Conservation (phyloP, 2,888 invertebrate species). For the Nymphalis c-album region DNA sequence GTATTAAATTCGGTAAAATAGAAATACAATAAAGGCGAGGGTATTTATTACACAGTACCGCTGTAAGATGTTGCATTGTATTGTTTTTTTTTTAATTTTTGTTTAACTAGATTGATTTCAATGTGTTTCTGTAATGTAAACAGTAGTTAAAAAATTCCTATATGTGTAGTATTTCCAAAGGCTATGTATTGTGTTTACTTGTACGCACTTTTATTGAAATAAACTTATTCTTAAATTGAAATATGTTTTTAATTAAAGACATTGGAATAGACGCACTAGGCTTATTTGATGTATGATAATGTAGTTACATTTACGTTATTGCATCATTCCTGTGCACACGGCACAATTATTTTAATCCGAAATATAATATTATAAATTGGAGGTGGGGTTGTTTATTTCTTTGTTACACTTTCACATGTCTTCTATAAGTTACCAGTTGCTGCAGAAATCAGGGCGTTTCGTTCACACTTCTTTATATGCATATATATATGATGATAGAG, state of each 20-base stretch:
- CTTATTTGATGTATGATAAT: too few species aligned
- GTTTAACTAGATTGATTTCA: neutral
- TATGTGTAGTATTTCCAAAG: slow-evolving; percentile 8
- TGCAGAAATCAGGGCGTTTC: too few species aligned
- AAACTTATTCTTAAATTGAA: slow-evolving; percentile 30
- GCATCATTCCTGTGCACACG: too few species aligned
- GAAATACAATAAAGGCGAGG: slow-evolving; percentile 4
- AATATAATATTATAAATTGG: too few species aligned
- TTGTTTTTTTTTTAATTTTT: neutral
- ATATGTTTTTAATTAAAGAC: slow-evolving; percentile 21
- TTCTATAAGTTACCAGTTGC: too few species aligned
- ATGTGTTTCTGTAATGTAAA: slow-evolving; percentile 1
- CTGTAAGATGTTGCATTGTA: neutral
- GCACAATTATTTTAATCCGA: too few species aligned
- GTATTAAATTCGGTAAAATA: neutral
- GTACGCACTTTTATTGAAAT: slow-evolving; percentile 34
- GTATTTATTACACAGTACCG: slow-evolving; percentile 3
- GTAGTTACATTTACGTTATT: too few species aligned
- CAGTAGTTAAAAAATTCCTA: slow-evolving; percentile 7
- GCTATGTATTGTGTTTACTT: slow-evolving; percentile 24
- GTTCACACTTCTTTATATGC: too few species aligned
- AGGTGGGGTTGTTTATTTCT: too few species aligned
- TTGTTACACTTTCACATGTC: too few species aligned
- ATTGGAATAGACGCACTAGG: neutral
- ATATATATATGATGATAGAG: too few species aligned